A percentile compares a stretch with the other conserved stretches of the same genome.
Evolutionary conservation across 2,888 invertebrate species (phyloP).

Genomic region (Torymus auratus): DNA sequence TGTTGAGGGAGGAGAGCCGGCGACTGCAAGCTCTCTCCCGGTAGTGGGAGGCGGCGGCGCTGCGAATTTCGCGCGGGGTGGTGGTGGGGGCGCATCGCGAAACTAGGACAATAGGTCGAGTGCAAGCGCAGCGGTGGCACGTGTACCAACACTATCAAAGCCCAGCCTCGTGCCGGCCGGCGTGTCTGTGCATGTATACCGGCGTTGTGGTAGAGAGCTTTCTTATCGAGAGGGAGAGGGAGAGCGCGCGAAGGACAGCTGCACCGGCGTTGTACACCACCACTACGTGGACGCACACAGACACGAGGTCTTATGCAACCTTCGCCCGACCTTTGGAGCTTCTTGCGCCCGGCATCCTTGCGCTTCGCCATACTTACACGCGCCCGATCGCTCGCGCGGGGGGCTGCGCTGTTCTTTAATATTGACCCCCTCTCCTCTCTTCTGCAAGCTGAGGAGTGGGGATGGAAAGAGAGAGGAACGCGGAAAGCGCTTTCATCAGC

Average conservation of each 20-base stretch:
- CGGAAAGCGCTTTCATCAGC: too few relatives aligned
- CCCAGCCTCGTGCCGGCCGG: background rate
- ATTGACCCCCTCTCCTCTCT: too few relatives aligned
- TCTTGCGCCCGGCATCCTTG: slow-evolving; percentile 54
- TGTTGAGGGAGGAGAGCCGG: too few relatives aligned
- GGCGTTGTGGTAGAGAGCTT: too few relatives aligned
- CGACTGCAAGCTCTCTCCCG: slow-evolving; percentile 20
- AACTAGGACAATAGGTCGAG: slow-evolving; percentile 75
- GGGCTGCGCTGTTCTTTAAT: background rate
- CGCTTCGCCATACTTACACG: slow-evolving; percentile 51
- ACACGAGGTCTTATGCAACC: slow-evolving; percentile 52
- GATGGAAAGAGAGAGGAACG: too few relatives aligned
- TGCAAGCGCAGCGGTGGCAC: slow-evolving; percentile 66
- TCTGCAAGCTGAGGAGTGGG: too few relatives aligned
- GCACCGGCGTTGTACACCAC: too few relatives aligned
- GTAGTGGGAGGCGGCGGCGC: slow-evolving; percentile 37
- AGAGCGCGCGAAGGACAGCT: too few relatives aligned
- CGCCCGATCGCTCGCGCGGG: background rate
- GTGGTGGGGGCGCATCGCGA: slow-evolving; percentile 56
- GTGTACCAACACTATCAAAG: slow-evolving; percentile 66
- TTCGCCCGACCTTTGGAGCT: slow-evolving; percentile 62
- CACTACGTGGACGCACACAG: too few relatives aligned
- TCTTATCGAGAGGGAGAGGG: too few relatives aligned
- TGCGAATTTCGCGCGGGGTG: background rate
- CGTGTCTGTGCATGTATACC: background rate